Evolutionary conservation across 2,888 invertebrate species (phyloP), one percentile per base, ranked within the genome.

Genomic region (Flexamia atlantica): DNA sequence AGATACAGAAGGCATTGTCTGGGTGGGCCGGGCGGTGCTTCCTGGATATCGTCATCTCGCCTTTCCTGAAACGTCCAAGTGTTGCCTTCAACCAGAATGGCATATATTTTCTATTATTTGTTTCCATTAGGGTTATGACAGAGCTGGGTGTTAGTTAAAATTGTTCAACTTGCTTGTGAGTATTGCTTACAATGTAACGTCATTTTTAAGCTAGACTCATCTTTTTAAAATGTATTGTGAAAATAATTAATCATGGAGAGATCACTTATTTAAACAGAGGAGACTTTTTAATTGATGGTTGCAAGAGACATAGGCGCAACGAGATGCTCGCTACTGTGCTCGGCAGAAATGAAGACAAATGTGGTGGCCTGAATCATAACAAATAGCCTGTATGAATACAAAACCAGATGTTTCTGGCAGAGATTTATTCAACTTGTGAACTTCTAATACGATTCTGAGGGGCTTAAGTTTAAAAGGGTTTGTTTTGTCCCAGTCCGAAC

Each of bases 11-110:
- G 36, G 70, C 70, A 70, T 70, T 70, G 40, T 70, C 70, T 40
- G 70, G 70, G 70, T 40, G 70, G 70, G 70, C 10, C 70, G 20
- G 68, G 68, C n/a, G 70, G 70, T 70, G 40, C 70, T 70, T 70
- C 70, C 70, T 70, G 70, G 70, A 70, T 70, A 70, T 70, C 70
- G 70, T 70, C 70, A 70, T 70, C 70, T 70, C 40, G 23, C 70
- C 70, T 70, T 70, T 40, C 40, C 70, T 36, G 70, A 70, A 70
- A 70, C 64, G 30, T 64, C 64, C 17, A 64, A 7, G 57, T 64
- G 10, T 46, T 17, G 46, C 46, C 46, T 46, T 46, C 46, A 3
- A 36, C 7, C 7, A 46, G 46, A 46, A 46, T 36, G 9, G 36
- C 36, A 4, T 36, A 9, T 36, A 36, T 7, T 36, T 7, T 36